Evolutionary conservation across 2,113 vertebrate species (phyloP).

Genomic region (Oryzias melastigma): DNA sequence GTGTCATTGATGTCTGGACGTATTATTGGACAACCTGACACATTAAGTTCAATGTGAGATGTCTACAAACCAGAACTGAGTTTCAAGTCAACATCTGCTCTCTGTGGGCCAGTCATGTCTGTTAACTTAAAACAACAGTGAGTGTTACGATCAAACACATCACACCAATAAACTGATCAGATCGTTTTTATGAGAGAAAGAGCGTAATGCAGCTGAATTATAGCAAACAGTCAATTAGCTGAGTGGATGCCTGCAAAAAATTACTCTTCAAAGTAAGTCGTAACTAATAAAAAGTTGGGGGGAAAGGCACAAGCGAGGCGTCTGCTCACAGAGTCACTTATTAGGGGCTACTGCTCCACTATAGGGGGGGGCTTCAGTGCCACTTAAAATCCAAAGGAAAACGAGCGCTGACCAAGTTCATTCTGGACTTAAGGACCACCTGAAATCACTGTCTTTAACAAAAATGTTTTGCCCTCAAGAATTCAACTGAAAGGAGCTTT

Average conservation of each 20-base stretch:
- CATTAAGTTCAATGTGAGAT: not conserved
- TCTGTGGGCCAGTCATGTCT: not conserved
- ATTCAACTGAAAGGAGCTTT: too few relatives aligned
- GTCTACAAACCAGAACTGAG: not conserved
- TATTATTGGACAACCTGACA: not conserved
- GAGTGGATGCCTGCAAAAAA: conserved; percentile 61
- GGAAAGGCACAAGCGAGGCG: conserved; percentile 49
- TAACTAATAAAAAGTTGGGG: conserved; percentile 46
- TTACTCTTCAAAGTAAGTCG: conserved; percentile 66
- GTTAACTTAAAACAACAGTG: conserved; percentile 26
- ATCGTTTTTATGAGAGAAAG: conserved; percentile 17
- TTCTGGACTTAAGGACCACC: too few relatives aligned
- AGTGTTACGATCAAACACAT: conserved; percentile 25
- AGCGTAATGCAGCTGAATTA: conserved; percentile 34
- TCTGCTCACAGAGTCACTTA: conserved; percentile 42
- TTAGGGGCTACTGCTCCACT: conserved; percentile 26
- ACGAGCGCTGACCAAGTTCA: conserved; percentile 3
- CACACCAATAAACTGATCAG: conserved; percentile 39
- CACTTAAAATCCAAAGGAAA: conserved; percentile 45
- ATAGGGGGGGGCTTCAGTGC: conserved; percentile 11
- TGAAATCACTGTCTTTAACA: not conserved
- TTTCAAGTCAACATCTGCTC: not conserved
- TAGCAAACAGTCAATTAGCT: conserved; percentile 50
- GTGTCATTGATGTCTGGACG: too few relatives aligned
- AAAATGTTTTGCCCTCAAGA: too few relatives aligned